Conservation (phyloP, 1,140 invertebrate genomes). For the Plutomurus gul region DNA sequence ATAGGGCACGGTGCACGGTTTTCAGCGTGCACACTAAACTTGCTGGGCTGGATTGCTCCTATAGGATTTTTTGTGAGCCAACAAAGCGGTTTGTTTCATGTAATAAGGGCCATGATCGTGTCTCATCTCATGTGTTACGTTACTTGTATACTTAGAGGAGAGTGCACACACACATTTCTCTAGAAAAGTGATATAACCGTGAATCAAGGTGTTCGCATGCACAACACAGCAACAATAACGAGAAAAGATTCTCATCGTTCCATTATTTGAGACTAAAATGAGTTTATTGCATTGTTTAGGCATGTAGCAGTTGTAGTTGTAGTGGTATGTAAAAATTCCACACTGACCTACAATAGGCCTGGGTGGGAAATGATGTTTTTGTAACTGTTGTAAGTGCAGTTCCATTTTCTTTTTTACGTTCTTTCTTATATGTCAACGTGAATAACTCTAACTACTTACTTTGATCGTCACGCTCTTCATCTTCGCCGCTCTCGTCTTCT, state of each 20-base stretch:
- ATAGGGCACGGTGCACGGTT: too few species aligned
- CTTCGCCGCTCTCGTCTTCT: conserved; percentile 37
- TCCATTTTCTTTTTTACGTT: too few species aligned
- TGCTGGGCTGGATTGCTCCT: background rate
- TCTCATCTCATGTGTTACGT: background rate
- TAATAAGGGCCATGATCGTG: background rate
- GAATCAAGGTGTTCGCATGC: too few species aligned
- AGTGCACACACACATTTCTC: background rate
- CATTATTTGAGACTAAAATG: too few species aligned
- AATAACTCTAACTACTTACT: conserved; percentile 1
- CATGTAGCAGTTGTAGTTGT: background rate
- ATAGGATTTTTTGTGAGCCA: background rate
- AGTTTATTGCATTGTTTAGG: too few species aligned
- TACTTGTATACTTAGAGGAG: background rate
- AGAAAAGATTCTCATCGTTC: too few species aligned
- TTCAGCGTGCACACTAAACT: too few species aligned
- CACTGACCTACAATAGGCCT: background rate
- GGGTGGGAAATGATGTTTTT: too few species aligned
- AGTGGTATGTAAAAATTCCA: background rate
- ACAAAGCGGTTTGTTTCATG: background rate
- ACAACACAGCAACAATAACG: too few species aligned
- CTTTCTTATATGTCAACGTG: too few species aligned
- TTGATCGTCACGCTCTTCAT: conserved; percentile 41
- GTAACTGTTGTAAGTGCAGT: too few species aligned
- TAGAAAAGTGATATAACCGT: background rate